Evolutionary conservation across 2,797 vertebrate genomes (phyloP).

Genomic region (Mareca penelope): DNA sequence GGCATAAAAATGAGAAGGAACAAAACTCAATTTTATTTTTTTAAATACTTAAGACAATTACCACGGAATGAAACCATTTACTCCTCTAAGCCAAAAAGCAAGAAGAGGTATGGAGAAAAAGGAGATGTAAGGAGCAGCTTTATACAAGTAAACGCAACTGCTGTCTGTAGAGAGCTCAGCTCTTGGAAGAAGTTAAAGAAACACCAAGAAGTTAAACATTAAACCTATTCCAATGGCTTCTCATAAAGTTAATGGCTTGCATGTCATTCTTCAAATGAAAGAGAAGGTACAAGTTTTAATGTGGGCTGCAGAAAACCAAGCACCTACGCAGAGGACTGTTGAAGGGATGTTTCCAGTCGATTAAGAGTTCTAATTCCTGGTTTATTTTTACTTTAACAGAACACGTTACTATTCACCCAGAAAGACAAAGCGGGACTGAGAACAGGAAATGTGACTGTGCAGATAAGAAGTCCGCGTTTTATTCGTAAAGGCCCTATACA

Average conservation of each 20-base stretch:
- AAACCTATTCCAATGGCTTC: not conserved
- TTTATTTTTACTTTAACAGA: not conserved
- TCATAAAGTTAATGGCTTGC: not conserved
- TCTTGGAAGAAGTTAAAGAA: not conserved
- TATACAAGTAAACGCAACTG: not conserved
- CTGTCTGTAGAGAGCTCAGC: not conserved
- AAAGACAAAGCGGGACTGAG: not conserved
- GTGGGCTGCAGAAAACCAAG: not conserved
- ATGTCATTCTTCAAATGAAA: not conserved
- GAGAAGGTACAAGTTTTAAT: not conserved
- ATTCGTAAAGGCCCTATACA: not conserved
- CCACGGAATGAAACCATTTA: not conserved
- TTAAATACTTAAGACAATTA: not conserved
- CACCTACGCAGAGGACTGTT: not conserved
- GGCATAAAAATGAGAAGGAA: not conserved
- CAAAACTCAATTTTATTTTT: not conserved
- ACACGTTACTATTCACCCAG: not conserved
- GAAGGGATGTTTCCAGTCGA: not conserved
- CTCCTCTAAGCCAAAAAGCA: not conserved
- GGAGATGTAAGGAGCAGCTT: not conserved
- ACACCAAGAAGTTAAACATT: conserved; percentile 41
- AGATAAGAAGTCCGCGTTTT: not conserved
- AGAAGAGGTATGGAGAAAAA: fast-evolving
- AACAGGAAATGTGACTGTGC: not conserved
- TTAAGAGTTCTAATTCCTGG: not conserved